phyloP scores from a whole-genome alignment of 35 echinoderm and acorn worm species.

The Ptychodera flava region DNA sequence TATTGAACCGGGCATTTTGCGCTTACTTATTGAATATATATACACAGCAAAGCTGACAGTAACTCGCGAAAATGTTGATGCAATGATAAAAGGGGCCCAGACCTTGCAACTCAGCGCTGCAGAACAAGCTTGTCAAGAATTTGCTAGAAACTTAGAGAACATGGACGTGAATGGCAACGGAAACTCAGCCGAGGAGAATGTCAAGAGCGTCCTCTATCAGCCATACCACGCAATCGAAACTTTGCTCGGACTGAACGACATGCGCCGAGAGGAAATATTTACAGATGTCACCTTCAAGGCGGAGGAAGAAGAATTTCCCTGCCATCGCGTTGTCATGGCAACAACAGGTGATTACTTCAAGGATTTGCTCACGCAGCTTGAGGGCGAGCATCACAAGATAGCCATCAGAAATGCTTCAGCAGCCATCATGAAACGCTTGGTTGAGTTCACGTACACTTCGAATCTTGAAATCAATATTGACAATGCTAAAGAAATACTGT shows the following conservation, averaged over 20 bases:
- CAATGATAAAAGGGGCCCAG: slow-evolving; percentile 57
- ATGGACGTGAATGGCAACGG: slow-evolving; percentile 44
- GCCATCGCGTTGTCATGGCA: slow-evolving; percentile 89
- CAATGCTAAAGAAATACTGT: slow-evolving; percentile 79
- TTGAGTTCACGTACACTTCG: slow-evolving; percentile 96
- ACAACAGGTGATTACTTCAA: slow-evolving; percentile 12
- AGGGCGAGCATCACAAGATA: slow-evolving; percentile 61
- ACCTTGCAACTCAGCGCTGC: slow-evolving; percentile 81
- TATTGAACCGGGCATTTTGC: slow-evolving; percentile 61
- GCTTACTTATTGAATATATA: slow-evolving; percentile 78
- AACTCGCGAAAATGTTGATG: slow-evolving; percentile 62
- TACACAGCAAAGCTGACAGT: slow-evolving; percentile 89
- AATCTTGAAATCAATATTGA: slow-evolving; percentile 78
- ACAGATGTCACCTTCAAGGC: slow-evolving; percentile 56
- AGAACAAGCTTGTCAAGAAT: slow-evolving; percentile 83
- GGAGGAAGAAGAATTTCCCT: slow-evolving; percentile 61
- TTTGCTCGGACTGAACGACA: slow-evolving; percentile 86
- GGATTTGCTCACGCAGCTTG: slow-evolving; percentile 42
- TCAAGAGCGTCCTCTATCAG: slow-evolving; percentile 68
- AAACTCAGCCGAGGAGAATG: slow-evolving; percentile 29
- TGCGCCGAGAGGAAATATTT: slow-evolving; percentile 73
- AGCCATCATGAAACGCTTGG: slow-evolving; percentile 73
- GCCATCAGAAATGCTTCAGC: slow-evolving; percentile 43
- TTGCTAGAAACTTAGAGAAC: slow-evolving; percentile 26
- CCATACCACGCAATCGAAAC: slow-evolving; percentile 94